Conservation (phyloP, 2,888 invertebrate genomes). For the Agrotis ipsilon region DNA sequence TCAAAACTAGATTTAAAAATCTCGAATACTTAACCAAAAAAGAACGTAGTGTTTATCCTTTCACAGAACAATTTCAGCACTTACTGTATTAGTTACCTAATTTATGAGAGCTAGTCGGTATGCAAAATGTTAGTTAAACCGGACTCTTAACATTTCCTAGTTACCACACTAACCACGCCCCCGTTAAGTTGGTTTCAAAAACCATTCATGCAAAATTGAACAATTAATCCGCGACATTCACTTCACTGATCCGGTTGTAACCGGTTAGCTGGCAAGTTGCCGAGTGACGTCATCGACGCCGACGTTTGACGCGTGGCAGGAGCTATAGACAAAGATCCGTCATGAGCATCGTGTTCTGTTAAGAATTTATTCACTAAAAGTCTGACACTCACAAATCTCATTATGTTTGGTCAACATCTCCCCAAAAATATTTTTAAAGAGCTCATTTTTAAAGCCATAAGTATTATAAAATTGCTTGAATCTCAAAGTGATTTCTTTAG, state of each 20-base stretch:
- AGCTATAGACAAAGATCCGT: constrained; percentile 25
- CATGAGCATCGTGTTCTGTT: constrained; percentile 5
- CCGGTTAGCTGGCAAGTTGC: constrained; percentile 66
- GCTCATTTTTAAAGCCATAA: too few species aligned
- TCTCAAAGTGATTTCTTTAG: too few species aligned
- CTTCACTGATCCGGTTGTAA: constrained; percentile 54
- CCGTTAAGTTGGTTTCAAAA: constrained; percentile 21
- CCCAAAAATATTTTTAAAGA: too few species aligned
- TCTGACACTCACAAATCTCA: not conserved
- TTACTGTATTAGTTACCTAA: too few species aligned
- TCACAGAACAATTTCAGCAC: not conserved
- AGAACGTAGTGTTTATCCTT: not conserved
- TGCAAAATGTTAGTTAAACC: not conserved
- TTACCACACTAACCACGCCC: not conserved
- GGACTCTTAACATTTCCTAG: not conserved
- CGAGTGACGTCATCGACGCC: constrained; percentile 66
- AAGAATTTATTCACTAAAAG: constrained; percentile 1
- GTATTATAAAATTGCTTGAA: too few species aligned
- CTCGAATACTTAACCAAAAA: too few species aligned
- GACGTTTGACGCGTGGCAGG: constrained; percentile 7
- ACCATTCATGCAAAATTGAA: constrained; percentile 48
- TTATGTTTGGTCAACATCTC: too few species aligned
- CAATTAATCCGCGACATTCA: constrained; percentile 48
- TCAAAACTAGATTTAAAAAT: too few species aligned
- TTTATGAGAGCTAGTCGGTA: not conserved